Evolutionary conservation across 2,888 invertebrate species (phyloP).

Genomic region (Gastracanthus pulcherrimus): DNA sequence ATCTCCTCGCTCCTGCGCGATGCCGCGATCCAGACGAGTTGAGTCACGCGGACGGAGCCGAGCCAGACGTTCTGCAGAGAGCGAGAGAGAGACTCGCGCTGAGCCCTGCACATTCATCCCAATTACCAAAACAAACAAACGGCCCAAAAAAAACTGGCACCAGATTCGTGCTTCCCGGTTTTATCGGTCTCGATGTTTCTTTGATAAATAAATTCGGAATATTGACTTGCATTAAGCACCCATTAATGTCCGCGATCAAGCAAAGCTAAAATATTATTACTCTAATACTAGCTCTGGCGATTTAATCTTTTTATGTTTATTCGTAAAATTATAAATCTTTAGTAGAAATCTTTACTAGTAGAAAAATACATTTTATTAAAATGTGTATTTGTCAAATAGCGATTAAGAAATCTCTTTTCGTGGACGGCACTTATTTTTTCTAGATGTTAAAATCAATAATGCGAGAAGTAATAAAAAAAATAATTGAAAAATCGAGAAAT

Average conservation of each 20-base stretch:
- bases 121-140: slow-evolving; percentile 57
- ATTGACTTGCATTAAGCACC: slow-evolving; percentile 58
- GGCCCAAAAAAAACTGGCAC: background rate
- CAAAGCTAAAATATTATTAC: background rate
- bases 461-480: too few species aligned
- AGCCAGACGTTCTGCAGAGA: slow-evolving; percentile 44
- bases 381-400: too few species aligned
- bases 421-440: too few species aligned
- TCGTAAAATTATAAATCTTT: too few species aligned
- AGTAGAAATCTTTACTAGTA: too few species aligned
- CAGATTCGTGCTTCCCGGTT: background rate
- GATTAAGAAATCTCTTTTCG: too few species aligned
- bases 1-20: slow-evolving; percentile 13
- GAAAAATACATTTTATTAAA: too few species aligned
- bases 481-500: too few species aligned
- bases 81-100: slow-evolving; percentile 39
- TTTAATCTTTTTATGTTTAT: too few species aligned
- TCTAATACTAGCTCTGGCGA: too few species aligned
- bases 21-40: slow-evolving; percentile 66
- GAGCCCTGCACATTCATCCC: slow-evolving; percentile 32
- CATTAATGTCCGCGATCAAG: slow-evolving; percentile 51
- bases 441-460: too few species aligned
- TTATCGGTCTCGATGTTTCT: slow-evolving; percentile 26
- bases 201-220: slow-evolving; percentile 39
- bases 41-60: slow-evolving; percentile 70